Base-by-base conservation (phyloP, 2,113 vertebrate species). In the Argyrosomus japonicus region DNA sequence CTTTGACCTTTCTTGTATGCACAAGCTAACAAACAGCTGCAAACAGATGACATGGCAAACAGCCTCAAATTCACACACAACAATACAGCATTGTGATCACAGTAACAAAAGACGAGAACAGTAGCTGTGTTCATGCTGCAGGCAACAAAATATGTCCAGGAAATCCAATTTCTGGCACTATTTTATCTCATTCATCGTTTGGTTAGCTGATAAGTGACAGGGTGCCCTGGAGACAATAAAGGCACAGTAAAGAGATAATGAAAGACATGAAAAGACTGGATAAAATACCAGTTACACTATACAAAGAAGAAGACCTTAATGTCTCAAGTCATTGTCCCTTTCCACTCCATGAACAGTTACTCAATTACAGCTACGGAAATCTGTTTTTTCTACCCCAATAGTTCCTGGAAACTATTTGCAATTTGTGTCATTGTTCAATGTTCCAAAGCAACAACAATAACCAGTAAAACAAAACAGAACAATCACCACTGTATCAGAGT, bases 1-100 rank as follows among this genome's bases (percentile, higher is more conserved):
- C 17, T 84, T 51, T 86, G 80, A 86, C 83, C 87, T 86, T 88
- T 90, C 68, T 25, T 81, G 62, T 84, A 78, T 78, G 76, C 67
- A 81, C 82, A 85, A 67, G 63, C 58, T 80, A 81, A 87, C 63
- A 83, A 86, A 69, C 47, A 57, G 68, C 70, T 67, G 75, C 79
- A 88, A 84, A 90, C 57, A 62, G 74, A 82, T 67, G 62, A 77
- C 57, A 70, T 8, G 9, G 68, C 78, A 70, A 88, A 81, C 40
- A 76, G 64, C 51, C 67, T 56, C 43, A 40, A 51, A 83, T 82
- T 36, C n/a, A 43, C 27, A 65, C 13, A 50, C 17, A 48, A 48
- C 11, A 57, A 74, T 14, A 51, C 0, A 32, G 47, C 63, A 75
- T 21, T 79, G 64, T 32, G 15, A 23, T 27, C 4, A 15, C 53